Base-by-base conservation (phyloP, 1,140 invertebrate genomes). In the Olivierus martensii region DNA sequence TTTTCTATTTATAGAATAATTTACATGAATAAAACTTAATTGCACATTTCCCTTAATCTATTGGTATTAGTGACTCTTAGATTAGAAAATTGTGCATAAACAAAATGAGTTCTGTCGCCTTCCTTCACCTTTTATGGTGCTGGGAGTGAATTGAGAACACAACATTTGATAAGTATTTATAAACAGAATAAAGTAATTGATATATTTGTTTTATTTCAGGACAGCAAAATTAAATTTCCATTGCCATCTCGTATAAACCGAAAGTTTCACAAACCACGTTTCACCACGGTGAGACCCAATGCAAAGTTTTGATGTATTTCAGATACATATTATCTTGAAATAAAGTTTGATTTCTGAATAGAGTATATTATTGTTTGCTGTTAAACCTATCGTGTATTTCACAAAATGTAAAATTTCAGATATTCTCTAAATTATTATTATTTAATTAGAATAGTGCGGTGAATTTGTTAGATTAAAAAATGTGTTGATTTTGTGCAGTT, bases 161-260 rank as follows among this genome's bases (percentile, higher is more conserved):
- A 12, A 12, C n/a, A 22, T 19, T 34, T 22, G 14, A n/a, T 7
- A 22, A 46, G 1, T 0, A 19, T 22, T n/a, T n/a, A n/a, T n/a
- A 18, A n/a, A 11, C 18, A 34, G 14, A 18, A 11, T 15, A 14
- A 12, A 49, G n/a, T 53, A 14, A 21, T 42, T 39, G 7, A 46
- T 51, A 11, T 49, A 11, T 44, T 49, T 49, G 35, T 61, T 51
- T 53, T 22, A 56, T 67, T 69, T 49, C 63, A 74, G 71, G 69
- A 98, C 73, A 82, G 84, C 38, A 85, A 82, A 63, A 95, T 99
- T 70, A 80, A 79, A 66, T 99, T 99, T 82, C 95, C 95, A 53
- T 74, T 98, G 69, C 87, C 92, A 28, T 92, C 95, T 72, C 79
- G 92, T 59, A 88, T 95, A 56, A 81, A 84, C 60, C 78, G 84